Conservation (phyloP, 1,140 invertebrate genomes). For the Asobara japonica region DNA sequence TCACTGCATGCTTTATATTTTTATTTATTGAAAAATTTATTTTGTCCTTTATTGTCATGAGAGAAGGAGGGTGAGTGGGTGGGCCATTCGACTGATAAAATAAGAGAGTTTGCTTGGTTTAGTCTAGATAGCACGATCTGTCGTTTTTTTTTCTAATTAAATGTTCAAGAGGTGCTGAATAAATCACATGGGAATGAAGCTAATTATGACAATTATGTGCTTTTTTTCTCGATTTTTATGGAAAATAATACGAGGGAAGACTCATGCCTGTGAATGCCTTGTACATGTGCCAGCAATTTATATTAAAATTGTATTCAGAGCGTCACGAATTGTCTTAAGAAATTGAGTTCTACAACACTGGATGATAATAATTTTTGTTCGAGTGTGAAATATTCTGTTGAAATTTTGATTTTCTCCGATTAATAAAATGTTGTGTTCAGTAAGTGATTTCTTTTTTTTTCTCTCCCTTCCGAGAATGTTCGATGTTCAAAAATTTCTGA, state of each 20-base stretch:
- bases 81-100: background rate
- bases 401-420: background rate
- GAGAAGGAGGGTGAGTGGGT: too few species aligned
- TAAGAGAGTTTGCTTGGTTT: background rate
- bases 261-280: slow-evolving; percentile 37
- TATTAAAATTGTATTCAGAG: slow-evolving; percentile 52
- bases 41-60: too few species aligned
- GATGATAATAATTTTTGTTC: background rate
- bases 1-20: too few species aligned
- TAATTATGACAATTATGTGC: too few species aligned
- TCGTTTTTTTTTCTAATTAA: too few species aligned
- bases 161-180: background rate
- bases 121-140: too few species aligned
- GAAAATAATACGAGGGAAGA: background rate
- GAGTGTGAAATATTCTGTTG: background rate
- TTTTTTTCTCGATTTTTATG: too few species aligned
- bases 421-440: background rate
- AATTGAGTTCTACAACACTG: background rate
- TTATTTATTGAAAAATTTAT: too few species aligned
- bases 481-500: too few species aligned
- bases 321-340: background rate
- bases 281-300: slow-evolving; percentile 61
- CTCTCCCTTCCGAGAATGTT: too few species aligned
- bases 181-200: too few species aligned
- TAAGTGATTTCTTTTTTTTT: too few species aligned